These are phyloP conservation scores for Pomatorhinus ruficollis DNA, from an alignment of 2,113 vertebrate genomes.

Conservation along the genomic window DNA sequence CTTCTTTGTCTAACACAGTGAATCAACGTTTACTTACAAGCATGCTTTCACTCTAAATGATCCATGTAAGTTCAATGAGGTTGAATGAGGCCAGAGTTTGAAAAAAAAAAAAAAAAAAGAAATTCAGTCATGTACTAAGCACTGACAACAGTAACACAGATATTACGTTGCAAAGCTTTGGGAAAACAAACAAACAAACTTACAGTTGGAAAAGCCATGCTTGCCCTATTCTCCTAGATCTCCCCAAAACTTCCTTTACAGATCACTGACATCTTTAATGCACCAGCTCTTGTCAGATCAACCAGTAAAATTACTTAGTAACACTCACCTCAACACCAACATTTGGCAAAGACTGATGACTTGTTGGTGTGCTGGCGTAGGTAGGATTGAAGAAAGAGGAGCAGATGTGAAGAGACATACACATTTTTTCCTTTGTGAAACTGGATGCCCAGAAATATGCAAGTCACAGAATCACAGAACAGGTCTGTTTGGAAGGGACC, in stretches of 20 bases:
- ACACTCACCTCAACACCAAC: not conserved
- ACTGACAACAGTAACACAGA: not conserved
- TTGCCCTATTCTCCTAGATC: not conserved
- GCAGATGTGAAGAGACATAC: not conserved
- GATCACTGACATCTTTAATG: not conserved
- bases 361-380: not conserved
- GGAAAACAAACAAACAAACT: not conserved
- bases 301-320: not conserved
- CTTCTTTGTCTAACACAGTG: constrained; percentile 6
- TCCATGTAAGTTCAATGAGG: constrained; percentile 34
- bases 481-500: not conserved
- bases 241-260: not conserved
- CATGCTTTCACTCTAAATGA: constrained; percentile 49
- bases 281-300: not conserved
- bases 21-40: constrained; percentile 52
- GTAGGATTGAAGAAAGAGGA: not conserved
- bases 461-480: not conserved
- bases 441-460: not conserved
- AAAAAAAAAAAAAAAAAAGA: not conserved
- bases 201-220: not conserved
- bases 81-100: constrained; percentile 45
- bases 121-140: not conserved
- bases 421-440: not conserved
- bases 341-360: not conserved
- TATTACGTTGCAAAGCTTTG: not conserved